Conservation (phyloP, 2,888 invertebrate species). For the Dorcus parallelipipedus region DNA sequence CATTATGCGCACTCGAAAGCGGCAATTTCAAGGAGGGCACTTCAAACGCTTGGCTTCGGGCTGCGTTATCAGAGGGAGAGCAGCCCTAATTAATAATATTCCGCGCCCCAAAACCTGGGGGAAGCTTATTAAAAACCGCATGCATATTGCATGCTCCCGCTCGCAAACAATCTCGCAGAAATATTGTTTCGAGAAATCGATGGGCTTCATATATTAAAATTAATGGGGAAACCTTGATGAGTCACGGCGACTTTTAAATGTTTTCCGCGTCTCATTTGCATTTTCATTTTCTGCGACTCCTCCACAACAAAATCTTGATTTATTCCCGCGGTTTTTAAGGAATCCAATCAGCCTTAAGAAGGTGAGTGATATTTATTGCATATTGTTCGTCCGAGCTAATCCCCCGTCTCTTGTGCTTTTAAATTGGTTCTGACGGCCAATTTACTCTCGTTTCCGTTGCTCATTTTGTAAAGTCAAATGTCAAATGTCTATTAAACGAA, state of each 20-base stretch:
- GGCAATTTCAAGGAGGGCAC: conserved; percentile 29
- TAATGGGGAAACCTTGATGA: neutral
- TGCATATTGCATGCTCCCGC: conserved; percentile 37
- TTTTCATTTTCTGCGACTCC: neutral
- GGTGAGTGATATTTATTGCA: conserved; percentile 17
- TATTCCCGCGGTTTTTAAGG: neutral
- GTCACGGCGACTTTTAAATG: neutral
- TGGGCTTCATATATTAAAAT: neutral
- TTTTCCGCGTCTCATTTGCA: conserved; percentile 1
- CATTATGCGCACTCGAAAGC: conserved; percentile 23
- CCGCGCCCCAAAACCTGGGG: conserved; percentile 26
- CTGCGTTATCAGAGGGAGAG: conserved; percentile 32
- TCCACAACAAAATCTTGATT: neutral
- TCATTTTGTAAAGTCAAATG: neutral
- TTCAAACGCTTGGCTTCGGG: conserved; percentile 28
- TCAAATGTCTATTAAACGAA: neutral
- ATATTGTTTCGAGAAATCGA: neutral
- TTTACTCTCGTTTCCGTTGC: conserved; percentile 7
- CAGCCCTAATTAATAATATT: conserved; percentile 42
- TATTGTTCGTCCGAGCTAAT: conserved; percentile 18
- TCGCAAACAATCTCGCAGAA: conserved; percentile 5
- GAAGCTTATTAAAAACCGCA: conserved; percentile 42
- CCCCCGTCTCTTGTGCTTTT: conserved; percentile 12
- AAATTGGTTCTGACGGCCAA: conserved; percentile 20
- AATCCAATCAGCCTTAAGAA: neutral